These are phyloP conservation scores for Eupeodes latifasciatus DNA, from an alignment of 2,888 invertebrate genomes.

Conservation along the genomic window DNA sequence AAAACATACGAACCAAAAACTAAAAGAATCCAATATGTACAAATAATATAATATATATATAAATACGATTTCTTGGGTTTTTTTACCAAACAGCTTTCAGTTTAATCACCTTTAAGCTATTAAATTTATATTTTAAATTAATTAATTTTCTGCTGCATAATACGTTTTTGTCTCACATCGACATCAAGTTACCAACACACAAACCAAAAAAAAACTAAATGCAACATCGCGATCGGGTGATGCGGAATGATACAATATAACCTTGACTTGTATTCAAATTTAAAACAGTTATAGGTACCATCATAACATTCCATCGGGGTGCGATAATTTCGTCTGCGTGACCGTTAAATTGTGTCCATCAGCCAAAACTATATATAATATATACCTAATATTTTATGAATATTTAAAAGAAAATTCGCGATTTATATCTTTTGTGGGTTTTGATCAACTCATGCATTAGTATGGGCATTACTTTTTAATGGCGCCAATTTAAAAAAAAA, in stretches of 20 bases:
- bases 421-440: slow-evolving; percentile 3
- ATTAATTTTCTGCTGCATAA: slow-evolving; percentile 6
- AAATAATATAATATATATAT: no score
- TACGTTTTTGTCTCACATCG: background rate
- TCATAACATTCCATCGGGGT: slow-evolving; percentile 33
- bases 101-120: slow-evolving; percentile 5
- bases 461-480: slow-evolving; percentile 9
- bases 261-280: slow-evolving; percentile 34
- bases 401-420: slow-evolving; percentile 26
- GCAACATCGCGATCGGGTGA: background rate
- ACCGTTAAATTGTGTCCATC: background rate
- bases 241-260: slow-evolving; percentile 26
- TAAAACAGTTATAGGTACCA: background rate
- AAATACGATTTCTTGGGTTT: no score
- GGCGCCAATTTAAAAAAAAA: slow-evolving; percentile 8
- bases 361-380: background rate
- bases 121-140: background rate
- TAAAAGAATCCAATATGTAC: no score
- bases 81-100: slow-evolving; percentile 1
- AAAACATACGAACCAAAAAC: no score
- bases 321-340: background rate
- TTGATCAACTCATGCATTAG: background rate
- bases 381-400: slow-evolving; percentile 4
- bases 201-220: background rate
- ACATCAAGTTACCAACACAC: background rate